Base-by-base conservation (phyloP, 1,140 invertebrate genomes). In the Apis cerana region DNA sequence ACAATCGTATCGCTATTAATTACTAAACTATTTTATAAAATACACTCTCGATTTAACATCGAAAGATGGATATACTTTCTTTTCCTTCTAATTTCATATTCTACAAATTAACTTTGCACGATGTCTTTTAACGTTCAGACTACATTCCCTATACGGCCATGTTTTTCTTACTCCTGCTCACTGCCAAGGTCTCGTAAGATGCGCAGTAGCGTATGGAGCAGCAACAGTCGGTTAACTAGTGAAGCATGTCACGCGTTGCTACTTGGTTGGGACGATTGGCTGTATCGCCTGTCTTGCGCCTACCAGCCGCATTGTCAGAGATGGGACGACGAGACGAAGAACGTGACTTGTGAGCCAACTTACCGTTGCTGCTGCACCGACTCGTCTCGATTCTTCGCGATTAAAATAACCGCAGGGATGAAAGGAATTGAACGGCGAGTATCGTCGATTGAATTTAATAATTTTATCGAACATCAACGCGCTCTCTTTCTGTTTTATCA, bases 281-380 rank as follows among this genome's bases (percentile, higher is more conserved):
- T 61, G 48, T 27, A 65, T 43, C 67, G 43, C 33, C 27, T 27
- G 75, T 27, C 17, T 58, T 70, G 48, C 61, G 23, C 59, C 75
- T 61, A 67, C 48, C 82, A 43, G 56, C 50, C 48, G 77, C 58
- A 75, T 83, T 80, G 77, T 75, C 82, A 54, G 56, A 68, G 75
- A 12, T 61, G 59, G 64, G 77, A 84, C 81, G 77, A 65, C 82
- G 78, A 67, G 58, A 61, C 50, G 33, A 54, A 62, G 79, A 80
- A 88, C 87, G 87, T 88, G 83, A 88, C 80, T 69, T 68, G 87
- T 54, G 77, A 87, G 75, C 75, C 80, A 88, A 86, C 50, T 43
- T 80, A 33, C 33, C 56, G 62, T 23, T 48, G 52, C 21, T 50
- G 61, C 54, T 10, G n/a, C 58, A 21, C 50, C 58, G 80, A 43